Percentiles rank a stretch among this genome's conserved stretches.
These are phyloP conservation scores for Pterocles orientalis DNA, from an alignment of 2,113 vertebrate genomes.

Conservation along the genomic window DNA sequence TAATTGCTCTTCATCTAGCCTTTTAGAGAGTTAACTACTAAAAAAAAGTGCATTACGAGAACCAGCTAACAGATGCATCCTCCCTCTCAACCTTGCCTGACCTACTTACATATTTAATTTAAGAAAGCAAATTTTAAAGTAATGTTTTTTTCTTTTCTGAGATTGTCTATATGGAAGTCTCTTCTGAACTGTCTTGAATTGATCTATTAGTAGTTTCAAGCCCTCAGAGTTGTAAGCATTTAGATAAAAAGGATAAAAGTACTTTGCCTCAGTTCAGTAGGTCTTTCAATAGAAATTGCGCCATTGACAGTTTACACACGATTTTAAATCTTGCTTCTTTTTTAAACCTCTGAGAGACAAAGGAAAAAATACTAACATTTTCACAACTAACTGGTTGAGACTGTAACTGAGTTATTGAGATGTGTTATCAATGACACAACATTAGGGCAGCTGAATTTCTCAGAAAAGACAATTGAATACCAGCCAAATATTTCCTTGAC, in stretches of 20 bases:
- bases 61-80: slow-evolving; percentile 32
- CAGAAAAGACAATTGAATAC: background rate
- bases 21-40: slow-evolving; percentile 50
- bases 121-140: slow-evolving; percentile 37
- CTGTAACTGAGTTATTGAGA: background rate
- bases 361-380: background rate
- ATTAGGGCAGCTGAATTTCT: background rate
- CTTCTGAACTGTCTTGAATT: slow-evolving; percentile 35
- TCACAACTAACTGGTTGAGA: background rate
- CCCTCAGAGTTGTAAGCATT: slow-evolving; percentile 9
- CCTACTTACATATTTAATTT: slow-evolving; percentile 65
- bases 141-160: slow-evolving; percentile 28
- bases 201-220: slow-evolving; percentile 37
- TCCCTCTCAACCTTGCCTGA: slow-evolving; percentile 9
- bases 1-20: slow-evolving; percentile 47
- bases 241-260: background rate
- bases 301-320: background rate
- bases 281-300: background rate
- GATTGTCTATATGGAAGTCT: slow-evolving; percentile 9
- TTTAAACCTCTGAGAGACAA: background rate
- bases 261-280: background rate
- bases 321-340: background rate
- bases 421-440: background rate
- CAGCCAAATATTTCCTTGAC: background rate
- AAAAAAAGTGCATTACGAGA: slow-evolving; percentile 34